A percentile compares a stretch with the other conserved stretches of the same genome.
Evolutionary conservation across 1,140 invertebrate genomes (phyloP).

Genomic region (Eupristina koningsbergeri): DNA sequence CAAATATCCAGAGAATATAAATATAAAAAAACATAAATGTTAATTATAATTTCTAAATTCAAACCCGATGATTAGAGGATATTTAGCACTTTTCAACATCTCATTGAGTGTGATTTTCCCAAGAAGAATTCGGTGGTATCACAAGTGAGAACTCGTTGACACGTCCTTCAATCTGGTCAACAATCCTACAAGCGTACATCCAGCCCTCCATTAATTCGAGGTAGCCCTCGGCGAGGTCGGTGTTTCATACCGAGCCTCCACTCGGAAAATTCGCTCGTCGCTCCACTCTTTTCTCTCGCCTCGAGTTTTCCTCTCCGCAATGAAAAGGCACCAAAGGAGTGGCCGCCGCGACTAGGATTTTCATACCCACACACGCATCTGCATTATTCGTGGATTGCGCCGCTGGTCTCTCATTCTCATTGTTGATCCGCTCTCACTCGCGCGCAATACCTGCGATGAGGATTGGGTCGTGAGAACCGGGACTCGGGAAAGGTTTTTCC

Average conservation of each 20-base stretch:
- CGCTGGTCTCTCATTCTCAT: constrained; percentile 27
- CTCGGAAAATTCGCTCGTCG: background rate
- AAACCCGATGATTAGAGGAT: no score
- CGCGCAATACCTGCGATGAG: background rate
- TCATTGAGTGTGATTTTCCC: background rate
- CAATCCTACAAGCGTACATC: background rate
- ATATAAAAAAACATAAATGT: no score
- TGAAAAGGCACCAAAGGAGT: constrained; percentile 30
- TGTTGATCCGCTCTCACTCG: constrained; percentile 22
- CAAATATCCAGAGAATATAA: no score
- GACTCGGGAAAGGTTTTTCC: constrained; percentile 56
- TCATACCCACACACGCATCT: constrained; percentile 25
- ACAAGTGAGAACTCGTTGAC: background rate
- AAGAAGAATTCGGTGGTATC: constrained; percentile 7
- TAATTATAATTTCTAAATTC: no score
- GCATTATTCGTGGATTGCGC: constrained; percentile 36
- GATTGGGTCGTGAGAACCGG: constrained; percentile 58
- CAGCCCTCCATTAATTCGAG: no score
- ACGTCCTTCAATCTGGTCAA: background rate
- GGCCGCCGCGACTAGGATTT: constrained; percentile 20
- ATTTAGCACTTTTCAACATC: background rate
- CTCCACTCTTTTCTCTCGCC: background rate
- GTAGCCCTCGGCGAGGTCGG: background rate
- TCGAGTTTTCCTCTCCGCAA: background rate
- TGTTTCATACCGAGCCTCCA: background rate